Evolutionary conservation across 2,888 invertebrate genomes (phyloP), one percentile per base, ranked within the genome.

Genomic region (Netelia fuscicornis): DNA sequence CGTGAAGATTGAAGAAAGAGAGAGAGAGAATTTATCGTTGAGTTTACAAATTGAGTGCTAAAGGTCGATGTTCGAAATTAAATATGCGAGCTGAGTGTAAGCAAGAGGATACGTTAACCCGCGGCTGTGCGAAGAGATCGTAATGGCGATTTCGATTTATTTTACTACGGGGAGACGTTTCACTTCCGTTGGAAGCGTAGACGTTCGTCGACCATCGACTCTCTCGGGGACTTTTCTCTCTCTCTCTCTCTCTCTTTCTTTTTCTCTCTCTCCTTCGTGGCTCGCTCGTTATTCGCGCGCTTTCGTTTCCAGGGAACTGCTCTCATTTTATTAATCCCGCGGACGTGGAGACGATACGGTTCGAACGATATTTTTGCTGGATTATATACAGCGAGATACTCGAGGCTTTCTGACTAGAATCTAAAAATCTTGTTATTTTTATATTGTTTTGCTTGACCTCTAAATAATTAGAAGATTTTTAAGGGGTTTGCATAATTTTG

Each of bases 291-390:
- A 74, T 30, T 30, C 30, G 30, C 30, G 72, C 60, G 71, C 74
- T 82, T 84, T 82, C 82, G 80, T 82, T 83, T 85, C 84, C 80
- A 84, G 52, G 64, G 68, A 84, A 77, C 77, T 86, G 81, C 81
- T 86, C 80, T 54, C 86, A 68, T 83, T 86, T 30, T 30, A 30
- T 30, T 85, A 78, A 84, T 82, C 86, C 75, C 84, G 71, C 20
- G 71, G 11, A 71, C 13, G 42, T 13, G 54, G 30, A 30, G 30
- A 30, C 30, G 30, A 5, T 30, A 30, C 30, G 30, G 30, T 30
- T 5, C 30, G 30, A 30, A 30, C 30, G 30, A 30, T 30, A 30
- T 30, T 30, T 30, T 30, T 30, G 30, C 30, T 30, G 0, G 30
- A 30, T 30, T 30, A 30, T 30, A 30, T 5, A 17, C 17, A 5